phyloP scores from a whole-genome alignment of 1,140 invertebrate species.

The Leptinotarsa lineolata region DNA sequence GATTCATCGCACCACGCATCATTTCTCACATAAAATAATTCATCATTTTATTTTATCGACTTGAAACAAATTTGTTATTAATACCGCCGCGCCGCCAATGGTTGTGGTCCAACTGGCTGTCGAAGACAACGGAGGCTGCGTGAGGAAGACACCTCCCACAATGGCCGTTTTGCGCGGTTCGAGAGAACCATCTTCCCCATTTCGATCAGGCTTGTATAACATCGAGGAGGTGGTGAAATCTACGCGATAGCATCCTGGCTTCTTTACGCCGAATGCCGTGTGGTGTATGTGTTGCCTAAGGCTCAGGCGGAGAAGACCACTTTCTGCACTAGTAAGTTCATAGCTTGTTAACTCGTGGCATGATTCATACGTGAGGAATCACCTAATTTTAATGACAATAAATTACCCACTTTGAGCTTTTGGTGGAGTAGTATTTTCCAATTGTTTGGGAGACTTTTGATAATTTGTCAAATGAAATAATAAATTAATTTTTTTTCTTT shows the following conservation, averaged over 20 bases:
- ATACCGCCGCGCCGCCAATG: slow-evolving; percentile 3
- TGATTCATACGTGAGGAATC: no score
- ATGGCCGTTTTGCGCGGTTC: slow-evolving; percentile 29
- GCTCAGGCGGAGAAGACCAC: not conserved
- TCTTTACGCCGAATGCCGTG: not conserved
- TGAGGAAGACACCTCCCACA: slow-evolving; percentile 6
- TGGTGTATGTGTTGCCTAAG: not conserved
- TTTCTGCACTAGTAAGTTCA: not conserved
- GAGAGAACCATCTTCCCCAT: slow-evolving; percentile 38
- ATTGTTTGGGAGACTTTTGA: no score
- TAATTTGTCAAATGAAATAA: no score
- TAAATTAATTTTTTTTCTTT: no score
- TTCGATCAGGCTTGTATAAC: slow-evolving; percentile 28
- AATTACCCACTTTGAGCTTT: no score
- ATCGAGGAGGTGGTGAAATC: not conserved
- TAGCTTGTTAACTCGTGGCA: no score
- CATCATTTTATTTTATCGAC: not conserved
- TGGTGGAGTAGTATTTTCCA: no score
- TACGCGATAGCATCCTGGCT: no score
- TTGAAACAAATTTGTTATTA: not conserved
- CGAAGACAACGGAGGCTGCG: slow-evolving; percentile 17
- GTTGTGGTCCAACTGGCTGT: not conserved
- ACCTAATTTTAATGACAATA: no score
- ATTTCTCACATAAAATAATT: not conserved
- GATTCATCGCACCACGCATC: not conserved